Evolutionary conservation across 2,888 invertebrate genomes (phyloP).

Genomic region (Clostera curtula): DNA sequence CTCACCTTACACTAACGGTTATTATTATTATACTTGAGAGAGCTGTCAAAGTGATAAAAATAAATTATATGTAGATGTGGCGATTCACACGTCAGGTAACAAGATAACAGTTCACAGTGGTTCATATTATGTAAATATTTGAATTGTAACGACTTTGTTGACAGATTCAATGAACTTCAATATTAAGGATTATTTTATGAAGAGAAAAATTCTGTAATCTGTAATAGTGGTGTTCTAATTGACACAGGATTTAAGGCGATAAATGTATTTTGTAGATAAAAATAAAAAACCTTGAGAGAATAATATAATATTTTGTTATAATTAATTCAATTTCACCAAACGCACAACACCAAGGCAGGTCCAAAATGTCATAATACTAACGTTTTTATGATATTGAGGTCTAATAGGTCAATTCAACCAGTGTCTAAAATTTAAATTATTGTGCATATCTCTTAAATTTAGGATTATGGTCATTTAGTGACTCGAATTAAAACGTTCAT

Average conservation of each 20-base stretch:
- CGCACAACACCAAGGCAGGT: no score
- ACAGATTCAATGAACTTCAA: constrained; percentile 29
- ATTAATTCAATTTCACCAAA: no score
- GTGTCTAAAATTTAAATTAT: no score
- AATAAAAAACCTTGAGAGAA: no score
- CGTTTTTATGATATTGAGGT: neutral
- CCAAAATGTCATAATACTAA: neutral
- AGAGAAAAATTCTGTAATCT: no score
- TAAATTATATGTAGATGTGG: constrained; percentile 12
- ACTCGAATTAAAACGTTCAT: neutral
- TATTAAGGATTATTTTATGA: no score
- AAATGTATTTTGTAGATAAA: no score
- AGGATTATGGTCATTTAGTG: neutral
- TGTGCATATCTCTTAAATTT: neutral
- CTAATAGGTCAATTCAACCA: no score
- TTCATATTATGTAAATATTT: constrained; percentile 38
- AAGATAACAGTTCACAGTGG: constrained; percentile 33
- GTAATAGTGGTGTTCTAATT: no score
- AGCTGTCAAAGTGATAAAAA: constrained; percentile 25
- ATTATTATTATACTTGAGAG: constrained; percentile 31
- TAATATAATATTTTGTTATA: no score
- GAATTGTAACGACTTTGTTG: constrained; percentile 27
- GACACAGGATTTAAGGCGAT: no score
- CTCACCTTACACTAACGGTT: constrained; percentile 14
- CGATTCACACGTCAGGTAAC: constrained; percentile 44